These are phyloP conservation scores for Clytia hemisphaerica DNA, from an alignment of 30 jellyfish, hydroid and myxozoan species.

Conservation along the genomic window DNA sequence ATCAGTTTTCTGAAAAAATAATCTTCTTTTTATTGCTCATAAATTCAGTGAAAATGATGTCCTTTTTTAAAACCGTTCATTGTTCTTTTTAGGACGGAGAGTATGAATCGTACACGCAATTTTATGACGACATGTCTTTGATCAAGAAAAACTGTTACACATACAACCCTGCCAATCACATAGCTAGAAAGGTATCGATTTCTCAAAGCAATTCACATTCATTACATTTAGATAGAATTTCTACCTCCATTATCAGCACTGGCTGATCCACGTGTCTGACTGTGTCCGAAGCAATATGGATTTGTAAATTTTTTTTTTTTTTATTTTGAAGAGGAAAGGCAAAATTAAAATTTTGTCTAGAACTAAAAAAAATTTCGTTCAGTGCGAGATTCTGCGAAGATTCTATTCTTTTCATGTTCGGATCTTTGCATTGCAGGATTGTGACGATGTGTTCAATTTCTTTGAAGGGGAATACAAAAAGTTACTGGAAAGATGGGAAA, in stretches of 20 bases:
- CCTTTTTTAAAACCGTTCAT: not conserved
- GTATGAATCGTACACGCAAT: conserved; percentile 57
- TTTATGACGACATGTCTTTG: conserved; percentile 79
- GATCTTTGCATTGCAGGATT: conserved; percentile 48
- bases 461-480: conserved; percentile 86
- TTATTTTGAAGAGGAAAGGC: too few relatives aligned
- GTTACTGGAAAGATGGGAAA: conserved; percentile 63
- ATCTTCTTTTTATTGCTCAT: too few relatives aligned
- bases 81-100: conserved; percentile 63
- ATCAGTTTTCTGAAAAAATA: too few relatives aligned
- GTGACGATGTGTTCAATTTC: conserved; percentile 74
- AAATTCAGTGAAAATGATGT: too few relatives aligned
- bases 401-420: not conserved
- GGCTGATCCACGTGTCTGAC: too few relatives aligned
- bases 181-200: conserved; percentile 70
- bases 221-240: not conserved
- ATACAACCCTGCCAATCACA: conserved; percentile 88
- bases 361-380: too few relatives aligned
- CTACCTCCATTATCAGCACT: too few relatives aligned
- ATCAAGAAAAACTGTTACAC: conserved; percentile 75
- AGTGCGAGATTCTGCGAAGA: not conserved
- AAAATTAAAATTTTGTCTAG: too few relatives aligned
- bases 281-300: too few relatives aligned
- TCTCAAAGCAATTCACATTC: not conserved
- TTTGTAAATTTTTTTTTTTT: too few relatives aligned